Evolutionary conservation across 2,797 vertebrate genomes (phyloP).

Genomic region (Meriones psammophilus): DNA sequence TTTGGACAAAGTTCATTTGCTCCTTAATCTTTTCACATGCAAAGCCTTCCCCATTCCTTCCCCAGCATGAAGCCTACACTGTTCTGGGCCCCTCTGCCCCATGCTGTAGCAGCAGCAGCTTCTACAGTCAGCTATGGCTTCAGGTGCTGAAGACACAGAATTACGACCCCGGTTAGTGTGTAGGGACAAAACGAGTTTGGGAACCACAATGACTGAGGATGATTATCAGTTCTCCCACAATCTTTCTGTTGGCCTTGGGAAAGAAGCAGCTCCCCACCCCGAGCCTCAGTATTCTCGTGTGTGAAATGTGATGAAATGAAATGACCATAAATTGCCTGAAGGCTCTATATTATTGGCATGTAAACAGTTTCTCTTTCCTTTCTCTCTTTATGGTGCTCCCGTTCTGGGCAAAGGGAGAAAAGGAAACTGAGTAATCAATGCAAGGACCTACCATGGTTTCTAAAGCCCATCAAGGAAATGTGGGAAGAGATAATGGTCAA

Average conservation of each 20-base stretch:
- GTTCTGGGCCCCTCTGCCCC: not conserved
- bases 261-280: not conserved
- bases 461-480: not conserved
- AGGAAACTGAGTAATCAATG: not conserved
- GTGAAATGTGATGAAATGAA: not conserved
- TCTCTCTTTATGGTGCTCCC: not conserved
- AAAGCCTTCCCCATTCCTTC: constrained; percentile 11
- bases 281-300: constrained; percentile 1
- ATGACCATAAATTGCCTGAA: too few species aligned
- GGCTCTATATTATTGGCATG: not conserved
- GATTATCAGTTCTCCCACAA: not conserved
- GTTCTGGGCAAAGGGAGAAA: constrained; percentile 1
- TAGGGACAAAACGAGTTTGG: not conserved
- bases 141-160: not conserved
- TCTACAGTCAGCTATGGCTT: not conserved
- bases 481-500: not conserved
- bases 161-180: not conserved
- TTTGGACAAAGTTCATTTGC: not conserved
- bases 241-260: not conserved
- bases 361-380: not conserved
- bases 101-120: not conserved
- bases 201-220: not conserved
- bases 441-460: not conserved
- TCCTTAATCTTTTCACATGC: constrained; percentile 1
- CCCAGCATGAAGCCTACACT: not conserved